Evolutionary conservation across 2,113 vertebrate species (phyloP).

Genomic region (Scomber japonicus): DNA sequence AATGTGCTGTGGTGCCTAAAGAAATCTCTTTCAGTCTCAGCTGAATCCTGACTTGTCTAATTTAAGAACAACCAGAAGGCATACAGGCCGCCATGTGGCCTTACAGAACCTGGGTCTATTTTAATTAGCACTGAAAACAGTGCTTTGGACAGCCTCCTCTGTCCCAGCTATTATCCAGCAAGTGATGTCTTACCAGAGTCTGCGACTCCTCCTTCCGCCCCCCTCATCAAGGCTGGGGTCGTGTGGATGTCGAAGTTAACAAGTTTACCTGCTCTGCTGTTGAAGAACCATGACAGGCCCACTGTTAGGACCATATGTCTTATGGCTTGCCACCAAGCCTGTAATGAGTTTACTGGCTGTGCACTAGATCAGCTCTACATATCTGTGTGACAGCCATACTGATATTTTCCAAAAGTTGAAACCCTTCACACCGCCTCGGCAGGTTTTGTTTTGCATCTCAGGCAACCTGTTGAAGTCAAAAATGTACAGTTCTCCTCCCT

Average conservation of each 20-base stretch:
- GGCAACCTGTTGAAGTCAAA: conserved; percentile 62
- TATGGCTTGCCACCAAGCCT: neutral
- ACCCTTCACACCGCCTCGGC: conserved; percentile 6
- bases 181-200: conserved; percentile 16
- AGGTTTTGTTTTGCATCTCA: conserved; percentile 29
- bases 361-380: conserved; percentile 6
- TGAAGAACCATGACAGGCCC: conserved; percentile 19
- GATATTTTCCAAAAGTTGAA: conserved; percentile 35
- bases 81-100: conserved; percentile 27
- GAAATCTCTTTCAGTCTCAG: conserved; percentile 31
- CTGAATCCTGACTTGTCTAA: conserved; percentile 43
- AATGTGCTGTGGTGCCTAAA: conserved; percentile 25
- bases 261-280: conserved; percentile 50
- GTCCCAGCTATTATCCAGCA: conserved; percentile 15
- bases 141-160: conserved; percentile 29
- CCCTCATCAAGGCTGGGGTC: conserved; percentile 11
- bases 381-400: conserved; percentile 11
- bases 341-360: conserved; percentile 45
- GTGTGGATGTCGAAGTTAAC: conserved; percentile 32
- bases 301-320: conserved; percentile 1
- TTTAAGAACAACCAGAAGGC: conserved; percentile 34
- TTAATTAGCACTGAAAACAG: conserved; percentile 56
- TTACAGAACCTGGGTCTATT: conserved; percentile 42
- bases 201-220: neutral
- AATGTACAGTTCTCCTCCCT: conserved; percentile 3